These are phyloP conservation scores for Ophioderma brevispina DNA, from an alignment of 35 echinoderm and acorn worm genomes.

Conservation along the genomic window DNA sequence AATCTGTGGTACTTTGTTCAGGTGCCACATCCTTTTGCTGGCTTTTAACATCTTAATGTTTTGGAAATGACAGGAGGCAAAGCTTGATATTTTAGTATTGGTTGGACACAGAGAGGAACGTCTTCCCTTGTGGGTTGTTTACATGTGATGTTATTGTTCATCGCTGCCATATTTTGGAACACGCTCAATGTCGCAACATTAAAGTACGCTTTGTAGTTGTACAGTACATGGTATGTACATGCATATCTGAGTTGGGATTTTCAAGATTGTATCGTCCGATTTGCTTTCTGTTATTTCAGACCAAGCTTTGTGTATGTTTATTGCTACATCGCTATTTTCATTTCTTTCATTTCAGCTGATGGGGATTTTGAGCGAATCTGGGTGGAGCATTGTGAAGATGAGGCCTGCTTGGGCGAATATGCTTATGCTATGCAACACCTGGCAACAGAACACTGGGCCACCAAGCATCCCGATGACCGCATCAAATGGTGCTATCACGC, in stretches of 20 bases:
- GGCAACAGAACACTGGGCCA: slow-evolving; percentile 92
- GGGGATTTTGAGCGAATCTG: slow-evolving; percentile 95
- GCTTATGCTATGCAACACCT: slow-evolving; percentile 99
- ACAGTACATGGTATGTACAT: too few relatives aligned
- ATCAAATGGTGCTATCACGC: slow-evolving; percentile 96
- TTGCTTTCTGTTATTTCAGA: too few relatives aligned
- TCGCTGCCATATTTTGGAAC: too few relatives aligned
- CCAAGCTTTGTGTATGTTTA: too few relatives aligned
- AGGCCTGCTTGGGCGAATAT: slow-evolving; percentile 88
- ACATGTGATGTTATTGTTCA: background rate
- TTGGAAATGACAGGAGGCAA: background rate
- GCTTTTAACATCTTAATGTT: background rate
- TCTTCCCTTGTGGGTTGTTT: background rate
- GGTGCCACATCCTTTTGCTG: background rate
- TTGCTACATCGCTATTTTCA: background rate
- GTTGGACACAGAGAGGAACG: background rate
- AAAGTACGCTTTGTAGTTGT: too few relatives aligned
- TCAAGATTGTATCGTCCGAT: too few relatives aligned
- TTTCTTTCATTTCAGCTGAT: slow-evolving; percentile 78
- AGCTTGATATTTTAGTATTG: background rate
- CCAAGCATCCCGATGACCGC: slow-evolving; percentile 89
- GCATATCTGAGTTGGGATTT: too few relatives aligned
- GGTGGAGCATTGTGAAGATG: slow-evolving; percentile 95
- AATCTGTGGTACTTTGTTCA: too few relatives aligned
- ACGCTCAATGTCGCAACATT: too few relatives aligned